These are phyloP conservation scores for Salpingus planirostris DNA, from an alignment of 2,888 invertebrate species.

Conservation along the genomic window DNA sequence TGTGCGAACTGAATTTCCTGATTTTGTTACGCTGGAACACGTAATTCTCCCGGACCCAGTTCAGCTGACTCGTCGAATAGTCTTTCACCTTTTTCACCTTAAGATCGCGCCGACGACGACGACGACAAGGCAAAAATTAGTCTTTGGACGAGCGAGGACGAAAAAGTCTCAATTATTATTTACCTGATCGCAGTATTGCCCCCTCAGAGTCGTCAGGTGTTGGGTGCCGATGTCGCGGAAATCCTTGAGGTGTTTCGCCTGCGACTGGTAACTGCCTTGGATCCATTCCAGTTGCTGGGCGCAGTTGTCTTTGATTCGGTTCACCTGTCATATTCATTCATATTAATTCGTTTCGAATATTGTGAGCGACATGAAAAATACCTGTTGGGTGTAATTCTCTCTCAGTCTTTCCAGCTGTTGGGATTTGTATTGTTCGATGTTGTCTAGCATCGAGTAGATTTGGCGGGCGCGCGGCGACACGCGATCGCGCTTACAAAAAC, in stretches of 20 bases:
- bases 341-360: neutral
- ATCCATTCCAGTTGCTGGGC: slow-evolving; percentile 91
- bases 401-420: slow-evolving; percentile 80
- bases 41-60: slow-evolving; percentile 92
- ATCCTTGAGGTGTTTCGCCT: slow-evolving; percentile 77
- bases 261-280: slow-evolving; percentile 81
- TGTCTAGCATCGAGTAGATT: slow-evolving; percentile 80
- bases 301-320: slow-evolving; percentile 88
- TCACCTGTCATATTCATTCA: slow-evolving; percentile 47
- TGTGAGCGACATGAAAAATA: slow-evolving; percentile 30
- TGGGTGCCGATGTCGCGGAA: slow-evolving; percentile 87
- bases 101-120: too few species aligned
- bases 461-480: slow-evolving; percentile 72
- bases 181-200: slow-evolving; percentile 91
- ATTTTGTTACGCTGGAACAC: slow-evolving; percentile 92
- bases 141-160: too few species aligned
- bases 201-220: slow-evolving; percentile 75
- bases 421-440: slow-evolving; percentile 82
- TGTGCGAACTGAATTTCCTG: slow-evolving; percentile 88
- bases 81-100: slow-evolving; percentile 88
- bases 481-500: slow-evolving; percentile 62
- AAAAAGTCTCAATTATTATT: slow-evolving; percentile 13
- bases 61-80: slow-evolving; percentile 83
- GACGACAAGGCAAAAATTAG: too few species aligned
- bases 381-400: slow-evolving; percentile 88